Percentiles rank a stretch among this genome's conserved stretches.
Conservation (phyloP, 2,797 vertebrate species). For the Margarornis squamiger region DNA sequence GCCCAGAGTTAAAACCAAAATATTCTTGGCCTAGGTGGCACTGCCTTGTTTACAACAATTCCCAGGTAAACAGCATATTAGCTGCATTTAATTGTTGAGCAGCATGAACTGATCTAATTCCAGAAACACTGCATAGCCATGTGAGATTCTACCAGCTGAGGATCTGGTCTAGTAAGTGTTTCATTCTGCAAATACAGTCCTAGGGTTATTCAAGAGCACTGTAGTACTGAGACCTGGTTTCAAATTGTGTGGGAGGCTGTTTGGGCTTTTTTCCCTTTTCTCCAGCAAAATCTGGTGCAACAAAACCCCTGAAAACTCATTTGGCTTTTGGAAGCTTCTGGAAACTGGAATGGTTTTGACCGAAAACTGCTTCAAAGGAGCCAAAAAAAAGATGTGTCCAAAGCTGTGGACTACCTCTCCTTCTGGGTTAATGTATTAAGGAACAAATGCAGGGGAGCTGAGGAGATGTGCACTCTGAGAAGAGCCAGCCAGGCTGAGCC, state of each 20-base stretch:
- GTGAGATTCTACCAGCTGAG: neutral
- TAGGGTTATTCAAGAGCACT: neutral
- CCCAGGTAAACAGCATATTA: neutral
- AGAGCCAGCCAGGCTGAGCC: neutral
- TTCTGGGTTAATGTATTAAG: neutral
- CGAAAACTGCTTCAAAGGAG: neutral
- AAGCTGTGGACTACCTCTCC: neutral
- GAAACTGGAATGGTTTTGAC: neutral
- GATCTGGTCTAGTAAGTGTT: neutral
- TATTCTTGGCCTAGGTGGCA: neutral
- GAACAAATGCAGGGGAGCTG: neutral
- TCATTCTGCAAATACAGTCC: neutral
- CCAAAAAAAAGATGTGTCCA: neutral
- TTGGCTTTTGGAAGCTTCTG: neutral
- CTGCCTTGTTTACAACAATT: neutral
- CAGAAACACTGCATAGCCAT: neutral
- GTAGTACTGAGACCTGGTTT: neutral
- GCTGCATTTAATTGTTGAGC: neutral
- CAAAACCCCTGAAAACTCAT: neutral
- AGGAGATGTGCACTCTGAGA: neutral
- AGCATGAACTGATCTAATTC: neutral
- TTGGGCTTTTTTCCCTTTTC: fast-evolving
- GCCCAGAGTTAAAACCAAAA: neutral
- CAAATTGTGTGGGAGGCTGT: neutral
- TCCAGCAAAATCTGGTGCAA: neutral